phyloP scores from a whole-genome alignment of 2,888 invertebrate genomes.

The Noctua fimbriata region DNA sequence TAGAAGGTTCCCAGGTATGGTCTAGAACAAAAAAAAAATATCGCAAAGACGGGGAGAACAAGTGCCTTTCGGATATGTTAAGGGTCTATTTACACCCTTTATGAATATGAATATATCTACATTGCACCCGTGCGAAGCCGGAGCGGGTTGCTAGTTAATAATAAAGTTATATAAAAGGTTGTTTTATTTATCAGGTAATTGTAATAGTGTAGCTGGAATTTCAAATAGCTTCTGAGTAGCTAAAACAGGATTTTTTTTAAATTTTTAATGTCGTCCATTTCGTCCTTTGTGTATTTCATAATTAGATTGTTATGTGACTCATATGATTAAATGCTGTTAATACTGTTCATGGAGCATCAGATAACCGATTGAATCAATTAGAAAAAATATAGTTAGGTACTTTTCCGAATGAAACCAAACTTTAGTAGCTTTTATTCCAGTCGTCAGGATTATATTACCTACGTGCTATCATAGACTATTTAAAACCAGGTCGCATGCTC shows the following conservation, averaged over 20 bases:
- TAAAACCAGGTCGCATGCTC: slow-evolving; percentile 4
- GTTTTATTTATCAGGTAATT: background rate
- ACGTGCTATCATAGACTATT: background rate
- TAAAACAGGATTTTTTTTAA: background rate
- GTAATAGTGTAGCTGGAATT: background rate
- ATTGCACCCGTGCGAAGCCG: too few relatives aligned
- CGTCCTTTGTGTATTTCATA: background rate
- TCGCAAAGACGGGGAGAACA: too few relatives aligned
- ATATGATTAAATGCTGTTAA: background rate
- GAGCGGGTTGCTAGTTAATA: too few relatives aligned
- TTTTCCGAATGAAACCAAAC: background rate
- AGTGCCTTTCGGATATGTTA: too few relatives aligned
- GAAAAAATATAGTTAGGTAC: background rate
- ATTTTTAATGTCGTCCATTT: background rate
- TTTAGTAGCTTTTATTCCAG: background rate
- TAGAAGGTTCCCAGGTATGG: too few relatives aligned
- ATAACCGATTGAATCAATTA: background rate
- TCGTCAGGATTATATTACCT: too few relatives aligned
- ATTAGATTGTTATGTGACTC: background rate
- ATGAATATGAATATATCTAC: too few relatives aligned
- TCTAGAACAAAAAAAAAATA: too few relatives aligned
- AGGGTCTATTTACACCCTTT: too few relatives aligned
- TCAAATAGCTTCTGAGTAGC: background rate
- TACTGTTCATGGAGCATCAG: background rate
- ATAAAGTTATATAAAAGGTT: too few relatives aligned